Evolutionary conservation across 2,113 vertebrate species (phyloP), one percentile per base, ranked within the genome.

Genomic region (Apistogramma diplotaenia): DNA sequence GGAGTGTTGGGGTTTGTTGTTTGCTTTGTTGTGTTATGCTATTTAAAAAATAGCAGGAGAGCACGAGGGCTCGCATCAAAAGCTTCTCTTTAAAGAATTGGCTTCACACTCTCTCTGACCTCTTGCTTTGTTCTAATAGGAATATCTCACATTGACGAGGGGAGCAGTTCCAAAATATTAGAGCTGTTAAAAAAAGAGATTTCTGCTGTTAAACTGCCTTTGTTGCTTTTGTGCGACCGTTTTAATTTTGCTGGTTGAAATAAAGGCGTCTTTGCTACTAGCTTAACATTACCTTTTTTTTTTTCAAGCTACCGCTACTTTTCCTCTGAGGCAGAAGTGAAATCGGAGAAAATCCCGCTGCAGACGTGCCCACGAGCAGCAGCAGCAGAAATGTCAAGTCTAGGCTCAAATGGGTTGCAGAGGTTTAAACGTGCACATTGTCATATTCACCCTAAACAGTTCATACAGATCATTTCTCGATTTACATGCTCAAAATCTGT

Each of bases 91-190:
- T 74, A 58, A 85, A 85, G 58, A 61, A 77, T 79, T 76, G 51
- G 43, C 61, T 78, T 82, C 61, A 43, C 78, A 83, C 79, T 82
- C 71, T 81, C 84, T 79, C 90, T 88, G 84, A 91, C 80, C 85
- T 79, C 75, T 77, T 86, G 61, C 67, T 91, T 88, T 85, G 79
- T 85, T 91, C 74, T 55, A 65, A 80, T 79, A 53, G 74, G 85
- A 86, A 85, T 83, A 82, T 78, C 74, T 81, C 74, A 21, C 21
- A 71, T 57, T 81, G 82, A 85, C 65, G 61, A 83, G 53, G 78
- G 43, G 49, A 53, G 57, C 13, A 16, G 40, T 53, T 85, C 79
- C 31, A 78, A 88, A 88, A 85, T 76, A 81, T 55, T 71, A 8
- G 55, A 59, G 59, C 81, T 67, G 79, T 75, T 89, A 43, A 61